Base-by-base conservation (phyloP, 2,113 vertebrate species). In the Micronisus gabar region DNA sequence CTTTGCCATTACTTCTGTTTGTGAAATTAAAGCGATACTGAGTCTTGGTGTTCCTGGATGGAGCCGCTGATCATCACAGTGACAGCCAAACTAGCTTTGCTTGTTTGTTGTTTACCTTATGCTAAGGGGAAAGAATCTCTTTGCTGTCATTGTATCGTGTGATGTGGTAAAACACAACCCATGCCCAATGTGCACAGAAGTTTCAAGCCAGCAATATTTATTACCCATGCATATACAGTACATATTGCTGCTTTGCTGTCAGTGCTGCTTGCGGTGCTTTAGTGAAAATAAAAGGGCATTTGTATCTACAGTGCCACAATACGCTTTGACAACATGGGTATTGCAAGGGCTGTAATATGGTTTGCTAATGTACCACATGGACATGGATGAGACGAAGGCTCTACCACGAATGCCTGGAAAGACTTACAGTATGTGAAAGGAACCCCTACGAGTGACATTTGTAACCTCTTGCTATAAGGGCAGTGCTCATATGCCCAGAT, bases 181-280 rank as follows among this genome's bases (percentile, higher is more conserved):
- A 70, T 97, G 97, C 96, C 97, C 97, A 97, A 72, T 66, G 92
- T 55, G 66, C 10, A 11, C 76, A 94, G 95, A 95, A 97, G 95
- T 97, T 97, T 96, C 97, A 98, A 95, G 94, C 94, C 96, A 95
- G 74, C 74, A 87, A 25, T 93, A 79, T 94, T 98, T 97, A 96
- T 98, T 97, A 97, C 93, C 94, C 63, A 55, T 81, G 94, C 92
- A 90, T 18, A 97, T 91, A 96, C 80, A 84, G 94, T 91, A 96
- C 56, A 15, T 88, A 95, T 93, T 94, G 75, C 86, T 79, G 88
- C 96, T 98, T 87, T 94, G 95, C 96, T 98, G 98, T 98, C 98
- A 98, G 86, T 16, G 82, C 40, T 16, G 94, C 87, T 94, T 83
- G 91, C n/a, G 36, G 91, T 82, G 93, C 36, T 62, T 92, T 84